Base-by-base conservation (phyloP, 2,113 vertebrate genomes). In the Phalacrocorax carbo region DNA sequence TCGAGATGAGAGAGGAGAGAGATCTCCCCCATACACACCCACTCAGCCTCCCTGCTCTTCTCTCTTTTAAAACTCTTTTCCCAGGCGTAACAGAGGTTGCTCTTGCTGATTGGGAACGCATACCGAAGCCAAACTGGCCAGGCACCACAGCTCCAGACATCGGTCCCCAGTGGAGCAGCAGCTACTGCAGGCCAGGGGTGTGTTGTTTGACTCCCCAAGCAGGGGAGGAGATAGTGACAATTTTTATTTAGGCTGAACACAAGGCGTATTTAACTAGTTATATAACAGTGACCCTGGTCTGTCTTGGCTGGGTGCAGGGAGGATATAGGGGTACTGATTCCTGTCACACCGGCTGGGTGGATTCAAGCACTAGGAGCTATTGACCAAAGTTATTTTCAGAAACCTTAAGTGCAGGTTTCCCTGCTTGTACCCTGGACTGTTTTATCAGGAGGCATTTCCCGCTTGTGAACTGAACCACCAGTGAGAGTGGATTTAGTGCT, bases 351-450 rank as follows among this genome's bases (percentile, higher is more conserved):
- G 81, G 52, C 80, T 66, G 83, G 90, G 76, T 94, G 82, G 85
- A 88, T 94, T 90, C 84, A 13, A 88, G 86, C 83, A 40, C 85
- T 78, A n/a, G 94, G 55, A 93, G 76, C 82, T 96, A 49, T 88
- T 97, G 84, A 90, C 96, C 95, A 90, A 97, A 97, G 92, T 97
- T 96, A 83, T 94, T 97, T 95, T 89, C 94, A 97, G 92, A 89
- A 96, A 84, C 94, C 82, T 77, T 90, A 73, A 90, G 88, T 38
- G 82, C 65, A 77, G 96, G 95, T 90, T 97, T 95, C 84, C 80
- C 87, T 95, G 46, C 82, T 69, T 84, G 86, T 79, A 76, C 78
- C 87, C 95, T 79, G 92, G 86, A 90, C 93, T 94, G 18, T 38
- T 92, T 89, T 87, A 88, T 92, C 65, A 42, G 92, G 86, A 94